These are phyloP conservation scores for Syndactyla subalaris DNA, from an alignment of 2,797 vertebrate species.

Conservation along the genomic window DNA sequence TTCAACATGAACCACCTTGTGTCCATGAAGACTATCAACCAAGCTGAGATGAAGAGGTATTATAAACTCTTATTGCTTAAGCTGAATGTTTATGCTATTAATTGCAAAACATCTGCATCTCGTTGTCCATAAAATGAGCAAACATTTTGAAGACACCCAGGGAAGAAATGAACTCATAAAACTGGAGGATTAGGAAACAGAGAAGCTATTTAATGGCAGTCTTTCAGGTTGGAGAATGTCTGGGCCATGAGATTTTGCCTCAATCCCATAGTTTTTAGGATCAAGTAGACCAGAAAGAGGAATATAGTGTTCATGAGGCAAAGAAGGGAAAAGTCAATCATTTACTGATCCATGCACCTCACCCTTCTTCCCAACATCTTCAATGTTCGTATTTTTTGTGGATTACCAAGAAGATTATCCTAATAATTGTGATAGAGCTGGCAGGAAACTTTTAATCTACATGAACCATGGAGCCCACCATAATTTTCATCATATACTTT, in stretches of 20 bases:
- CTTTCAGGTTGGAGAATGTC: neutral
- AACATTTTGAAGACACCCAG: neutral
- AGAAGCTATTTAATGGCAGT: constrained; percentile 49
- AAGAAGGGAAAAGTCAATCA: neutral
- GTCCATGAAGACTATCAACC: neutral
- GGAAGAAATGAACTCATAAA: constrained; percentile 22
- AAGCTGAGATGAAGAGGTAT: neutral
- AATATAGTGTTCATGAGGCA: neutral
- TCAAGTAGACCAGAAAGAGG: neutral
- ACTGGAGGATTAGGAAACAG: constrained; percentile 30
- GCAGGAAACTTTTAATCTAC: neutral
- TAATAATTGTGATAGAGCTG: neutral
- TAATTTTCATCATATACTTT: neutral
- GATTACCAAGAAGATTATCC: neutral
- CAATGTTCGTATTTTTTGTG: neutral
- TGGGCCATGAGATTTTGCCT: neutral
- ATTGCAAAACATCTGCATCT: constrained; percentile 23
- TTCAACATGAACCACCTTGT: neutral
- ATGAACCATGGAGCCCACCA: rapidly evolving
- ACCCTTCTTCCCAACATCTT: neutral
- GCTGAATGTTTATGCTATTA: neutral
- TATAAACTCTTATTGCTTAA: neutral
- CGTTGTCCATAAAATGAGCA: neutral
- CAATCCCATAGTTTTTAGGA: neutral
- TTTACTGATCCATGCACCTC: neutral